Evolutionary conservation across 2,888 invertebrate species (phyloP), one percentile per base, ranked within the genome.

Genomic region (Homarus gammarus): DNA sequence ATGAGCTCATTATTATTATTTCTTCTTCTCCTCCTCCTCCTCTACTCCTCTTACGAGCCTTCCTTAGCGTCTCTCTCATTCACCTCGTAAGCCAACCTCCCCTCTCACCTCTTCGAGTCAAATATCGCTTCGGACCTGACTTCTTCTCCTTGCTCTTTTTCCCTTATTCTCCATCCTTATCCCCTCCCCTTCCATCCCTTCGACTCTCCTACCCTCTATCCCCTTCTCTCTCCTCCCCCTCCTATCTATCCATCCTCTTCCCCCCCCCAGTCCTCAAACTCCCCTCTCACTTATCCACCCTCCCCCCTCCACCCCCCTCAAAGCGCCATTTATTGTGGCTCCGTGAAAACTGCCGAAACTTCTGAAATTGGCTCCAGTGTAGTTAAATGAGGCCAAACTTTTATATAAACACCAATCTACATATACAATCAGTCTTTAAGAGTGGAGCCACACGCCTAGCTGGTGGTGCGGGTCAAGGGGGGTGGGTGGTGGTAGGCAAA

Each of bases 341-440:
- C 75, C 31, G 77, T 31, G 77, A 85, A 44, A 77, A 75, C 77
- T 85, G 85, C 31, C 61, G 77, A 85, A 85, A 85, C 85, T 85
- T 85, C 77, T 44, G 36, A 85, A 85, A 85, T 85, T 85, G 85
- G 77, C 85, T 85, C 85, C 73, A 77, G 77, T 85, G 77, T 85
- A 85, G 85, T 85, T 77, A 85, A 85, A 85, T 85, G 85, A 85
- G 85, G 36, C 85, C 85, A 77, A 85, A 85, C 85, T 85, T 85
- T 85, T 85, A 85, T 77, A 85, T 85, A 75, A 85, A 85, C 85
- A 85, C 85, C 85, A 85, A 85, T 85, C 85, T 85, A 85, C 85
- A 85, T 85, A 85, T 77, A 61, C 85, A 77, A 85, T 85, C 85
- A 84, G 85, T 85, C 77, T 77, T 64, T n/a, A 18, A n/a, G 49